Evolutionary conservation across 2,888 invertebrate species (phyloP), one percentile per base, ranked within the genome.

Genomic region (Stratiomys singularior): DNA sequence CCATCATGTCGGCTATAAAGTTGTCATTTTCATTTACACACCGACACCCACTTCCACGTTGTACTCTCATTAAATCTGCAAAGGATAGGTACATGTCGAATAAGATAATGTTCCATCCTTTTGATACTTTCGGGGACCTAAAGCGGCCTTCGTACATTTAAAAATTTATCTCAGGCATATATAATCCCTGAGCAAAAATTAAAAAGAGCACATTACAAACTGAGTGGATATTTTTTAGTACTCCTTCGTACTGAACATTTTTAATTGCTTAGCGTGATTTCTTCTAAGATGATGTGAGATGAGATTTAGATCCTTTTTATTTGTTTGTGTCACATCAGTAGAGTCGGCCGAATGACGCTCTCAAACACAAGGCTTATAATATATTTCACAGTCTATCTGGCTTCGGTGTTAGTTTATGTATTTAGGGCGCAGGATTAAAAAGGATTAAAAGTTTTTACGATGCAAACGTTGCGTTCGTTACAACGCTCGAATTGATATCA

Each of bases 201-300:
- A 71, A 71, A 71, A 71, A 71, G 25, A 47, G 47, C 37, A 37
- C 37, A 37, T 37, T 9, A 37, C 9, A 3, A 37, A 9, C 37
- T 9, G 37, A 37, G 37, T 5, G 5, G 37, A 37, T 3, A 37
- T 9, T 37, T 37, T 37, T 37, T 37, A 37, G 37, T 37, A 37
- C 5, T 37, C 37, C 37, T 37, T 37, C 5, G 5, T 71, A 47
- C 47, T 46, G 47, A 47, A 71, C 25, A 47, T 71, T 37, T 71
- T 71, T 71, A 71, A 71, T 71, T 71, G 69, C 47, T 71, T 37
- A 52, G 47, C 47, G 69, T 71, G 69, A 71, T 71, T 71, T 71
- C 3, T 71, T 46, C 3, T 23, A 5, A 23, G 30, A 9, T 21
- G 25, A 25, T 30, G 64, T 64, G 64, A 15, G 27, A 1, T 15